Percentiles rank a stretch among this genome's conserved stretches.
Evolutionary conservation across 2,797 vertebrate genomes (phyloP).

Genomic region (Onychomys arenicola): DNA sequence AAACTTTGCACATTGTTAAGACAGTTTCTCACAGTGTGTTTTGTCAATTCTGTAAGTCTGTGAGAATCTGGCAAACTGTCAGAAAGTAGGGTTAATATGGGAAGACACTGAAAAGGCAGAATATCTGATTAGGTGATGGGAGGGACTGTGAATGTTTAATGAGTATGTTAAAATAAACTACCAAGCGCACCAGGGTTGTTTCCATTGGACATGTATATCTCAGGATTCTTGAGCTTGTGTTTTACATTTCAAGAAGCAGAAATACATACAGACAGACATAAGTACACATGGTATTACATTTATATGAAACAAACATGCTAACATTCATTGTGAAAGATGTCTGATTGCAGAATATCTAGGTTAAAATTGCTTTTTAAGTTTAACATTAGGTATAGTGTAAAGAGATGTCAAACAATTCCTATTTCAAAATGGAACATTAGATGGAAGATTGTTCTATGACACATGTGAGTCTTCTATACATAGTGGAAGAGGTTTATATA

Average conservation of each 20-base stretch:
- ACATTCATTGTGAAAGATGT: slow-evolving; percentile 57
- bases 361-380: slow-evolving; percentile 65
- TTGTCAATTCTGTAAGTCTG: slow-evolving; percentile 80
- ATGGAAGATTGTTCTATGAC: slow-evolving; percentile 32
- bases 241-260: slow-evolving; percentile 51
- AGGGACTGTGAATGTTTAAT: slow-evolving; percentile 33
- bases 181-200: not conserved
- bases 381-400: not conserved
- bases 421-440: slow-evolving; percentile 22
- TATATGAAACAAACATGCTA: slow-evolving; percentile 63
- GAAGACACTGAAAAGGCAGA: slow-evolving; percentile 64
- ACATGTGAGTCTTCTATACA: not conserved
- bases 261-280: not conserved
- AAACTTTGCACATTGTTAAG: slow-evolving; percentile 84
- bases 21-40: slow-evolving; percentile 81
- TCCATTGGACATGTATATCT: slow-evolving; percentile 57
- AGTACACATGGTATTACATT: slow-evolving; percentile 9
- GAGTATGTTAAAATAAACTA: slow-evolving; percentile 53
- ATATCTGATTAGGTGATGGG: slow-evolving; percentile 60
- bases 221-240: slow-evolving; percentile 9
- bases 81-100: slow-evolving; percentile 64
- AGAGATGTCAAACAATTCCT: slow-evolving; percentile 52
- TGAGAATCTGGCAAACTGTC: slow-evolving; percentile 81
- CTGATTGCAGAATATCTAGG: slow-evolving; percentile 50
- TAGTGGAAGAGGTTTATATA: not conserved